Percentiles rank a stretch among this genome's conserved stretches.
These are phyloP conservation scores for Eulemur coronatus DNA, from an alignment of 2,797 vertebrate genomes.

Conservation along the genomic window DNA sequence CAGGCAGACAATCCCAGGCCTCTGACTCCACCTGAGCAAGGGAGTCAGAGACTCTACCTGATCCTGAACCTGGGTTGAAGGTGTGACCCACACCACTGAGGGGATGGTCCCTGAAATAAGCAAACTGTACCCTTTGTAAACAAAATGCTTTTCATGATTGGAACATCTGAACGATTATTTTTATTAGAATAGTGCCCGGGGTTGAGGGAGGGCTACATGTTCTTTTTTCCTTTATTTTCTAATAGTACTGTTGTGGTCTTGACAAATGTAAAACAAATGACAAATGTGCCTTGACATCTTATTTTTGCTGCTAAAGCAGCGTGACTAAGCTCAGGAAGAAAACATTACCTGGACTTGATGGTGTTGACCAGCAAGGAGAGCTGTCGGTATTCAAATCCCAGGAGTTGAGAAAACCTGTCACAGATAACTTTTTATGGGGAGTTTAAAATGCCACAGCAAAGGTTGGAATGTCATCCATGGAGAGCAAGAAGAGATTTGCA, in stretches of 20 bases:
- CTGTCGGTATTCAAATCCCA: background rate
- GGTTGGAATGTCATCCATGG: background rate
- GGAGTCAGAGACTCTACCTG: background rate
- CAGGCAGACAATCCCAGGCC: background rate
- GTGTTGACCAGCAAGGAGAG: background rate
- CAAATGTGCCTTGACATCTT: background rate
- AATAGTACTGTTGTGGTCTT: background rate
- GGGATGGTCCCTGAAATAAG: background rate
- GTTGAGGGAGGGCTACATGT: too few relatives aligned
- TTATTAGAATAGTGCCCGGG: background rate
- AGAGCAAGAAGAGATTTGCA: background rate
- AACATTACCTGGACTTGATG: background rate
- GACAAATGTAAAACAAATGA: background rate
- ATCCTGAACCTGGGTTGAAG: accelerated
- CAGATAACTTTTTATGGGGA: background rate
- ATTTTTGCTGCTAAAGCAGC: background rate
- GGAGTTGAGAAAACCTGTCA: constrained; percentile 40
- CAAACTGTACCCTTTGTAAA: background rate
- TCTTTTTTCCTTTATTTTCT: background rate
- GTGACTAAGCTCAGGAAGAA: background rate
- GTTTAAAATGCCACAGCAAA: constrained; percentile 63
- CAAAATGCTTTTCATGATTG: background rate
- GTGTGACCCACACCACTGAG: accelerated
- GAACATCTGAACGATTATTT: background rate
- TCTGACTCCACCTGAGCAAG: background rate